Conservation (phyloP, 2,888 invertebrate genomes). For the Caenorhabditis wallacei region DNA sequence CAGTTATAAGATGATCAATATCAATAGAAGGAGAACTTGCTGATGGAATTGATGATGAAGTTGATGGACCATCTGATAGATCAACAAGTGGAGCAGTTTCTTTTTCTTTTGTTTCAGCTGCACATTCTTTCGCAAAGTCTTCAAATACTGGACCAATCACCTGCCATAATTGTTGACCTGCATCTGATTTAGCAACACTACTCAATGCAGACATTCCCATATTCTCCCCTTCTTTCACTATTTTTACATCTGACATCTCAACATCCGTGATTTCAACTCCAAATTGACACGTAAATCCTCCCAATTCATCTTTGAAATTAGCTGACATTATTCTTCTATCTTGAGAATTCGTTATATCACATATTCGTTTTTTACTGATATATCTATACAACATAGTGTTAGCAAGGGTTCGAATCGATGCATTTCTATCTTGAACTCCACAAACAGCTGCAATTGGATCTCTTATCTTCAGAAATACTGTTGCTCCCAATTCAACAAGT, state of each 20-base stretch:
- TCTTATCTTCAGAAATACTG: slow-evolving; percentile 84
- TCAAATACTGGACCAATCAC: slow-evolving; percentile 70
- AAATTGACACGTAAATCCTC: slow-evolving; percentile 83
- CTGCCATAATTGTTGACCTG: slow-evolving; percentile 74
- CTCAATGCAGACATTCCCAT: slow-evolving; percentile 74
- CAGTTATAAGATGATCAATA: slow-evolving; percentile 70
- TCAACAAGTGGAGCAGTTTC: slow-evolving; percentile 45
- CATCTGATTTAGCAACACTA: slow-evolving; percentile 73
- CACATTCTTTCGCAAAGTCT: slow-evolving; percentile 65
- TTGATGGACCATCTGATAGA: slow-evolving; percentile 44
- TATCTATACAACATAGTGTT: slow-evolving; percentile 84
- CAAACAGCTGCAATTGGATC: slow-evolving; percentile 84
- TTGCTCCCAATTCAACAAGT: slow-evolving; percentile 84
- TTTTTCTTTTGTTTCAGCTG: slow-evolving; percentile 45
- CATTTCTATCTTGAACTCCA: slow-evolving; percentile 83
- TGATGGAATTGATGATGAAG: slow-evolving; percentile 26
- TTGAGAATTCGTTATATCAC: slow-evolving; percentile 77
- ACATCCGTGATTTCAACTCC: slow-evolving; percentile 84
- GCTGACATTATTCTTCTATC: slow-evolving; percentile 70
- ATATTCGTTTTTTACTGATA: slow-evolving; percentile 82
- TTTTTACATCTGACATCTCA: slow-evolving; percentile 83
- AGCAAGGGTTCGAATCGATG: slow-evolving; percentile 83
- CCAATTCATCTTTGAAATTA: slow-evolving; percentile 83
- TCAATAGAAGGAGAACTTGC: slow-evolving; percentile 59
- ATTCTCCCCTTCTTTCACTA: slow-evolving; percentile 79